Conservation (phyloP, 2,113 vertebrate genomes). For the Eulacestoma nigropectus region DNA sequence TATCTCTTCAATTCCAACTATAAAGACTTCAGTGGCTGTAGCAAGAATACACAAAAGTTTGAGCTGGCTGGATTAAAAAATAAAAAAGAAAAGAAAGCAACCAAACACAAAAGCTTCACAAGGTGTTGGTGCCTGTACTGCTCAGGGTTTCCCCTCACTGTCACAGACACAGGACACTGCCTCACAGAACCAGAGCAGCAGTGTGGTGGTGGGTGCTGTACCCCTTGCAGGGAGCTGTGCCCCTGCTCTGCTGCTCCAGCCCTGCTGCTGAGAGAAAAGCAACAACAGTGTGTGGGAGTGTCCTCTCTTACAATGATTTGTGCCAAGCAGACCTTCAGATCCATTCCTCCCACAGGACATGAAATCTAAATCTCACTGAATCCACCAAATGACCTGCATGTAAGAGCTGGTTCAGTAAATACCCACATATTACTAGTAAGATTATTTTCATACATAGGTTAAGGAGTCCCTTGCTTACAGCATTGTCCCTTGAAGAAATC, state of each 20-base stretch:
- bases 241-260: background rate
- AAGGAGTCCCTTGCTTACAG: background rate
- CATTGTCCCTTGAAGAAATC: background rate
- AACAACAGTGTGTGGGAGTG: background rate
- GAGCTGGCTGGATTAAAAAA: background rate
- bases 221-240: background rate
- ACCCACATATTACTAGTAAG: fast-evolving
- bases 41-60: background rate
- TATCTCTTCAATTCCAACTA: background rate
- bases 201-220: background rate
- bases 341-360: background rate
- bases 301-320: background rate
- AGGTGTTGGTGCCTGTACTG: background rate
- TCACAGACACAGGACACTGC: background rate
- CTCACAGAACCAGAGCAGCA: background rate
- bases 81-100: background rate
- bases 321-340: background rate
- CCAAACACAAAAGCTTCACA: background rate
- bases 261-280: background rate
- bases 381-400: fast-evolving
- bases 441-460: background rate
- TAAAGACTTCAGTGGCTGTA: background rate
- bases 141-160: background rate
- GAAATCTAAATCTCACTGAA: background rate
- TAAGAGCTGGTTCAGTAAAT: background rate